Conservation (phyloP, 1,140 invertebrate species). For the Oryctes rhinoceros region DNA sequence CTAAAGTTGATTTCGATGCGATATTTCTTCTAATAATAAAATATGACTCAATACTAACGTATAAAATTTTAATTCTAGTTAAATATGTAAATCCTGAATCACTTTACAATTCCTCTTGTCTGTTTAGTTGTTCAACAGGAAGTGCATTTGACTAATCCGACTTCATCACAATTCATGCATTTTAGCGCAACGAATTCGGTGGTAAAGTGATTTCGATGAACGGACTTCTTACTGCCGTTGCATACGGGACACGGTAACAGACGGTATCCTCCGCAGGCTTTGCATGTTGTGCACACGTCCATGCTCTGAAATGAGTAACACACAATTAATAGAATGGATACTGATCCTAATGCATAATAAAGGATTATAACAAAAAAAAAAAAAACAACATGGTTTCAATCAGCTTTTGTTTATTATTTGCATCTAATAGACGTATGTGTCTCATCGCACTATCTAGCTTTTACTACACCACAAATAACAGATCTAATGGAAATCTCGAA, state of each 20-base stretch:
- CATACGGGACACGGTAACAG: conserved; percentile 89
- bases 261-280: conserved; percentile 89
- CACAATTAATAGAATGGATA: not conserved
- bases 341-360: too few relatives aligned
- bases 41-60: not conserved
- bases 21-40: not conserved
- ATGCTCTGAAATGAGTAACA: conserved; percentile 73
- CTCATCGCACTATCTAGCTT: too few relatives aligned
- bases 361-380: not conserved
- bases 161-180: conserved; percentile 96
- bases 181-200: conserved; percentile 93
- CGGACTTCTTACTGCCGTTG: conserved; percentile 94
- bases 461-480: too few relatives aligned
- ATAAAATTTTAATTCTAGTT: not conserved
- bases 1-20: not conserved
- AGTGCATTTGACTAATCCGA: conserved; percentile 87
- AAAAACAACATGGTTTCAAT: not conserved
- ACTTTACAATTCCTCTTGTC: not conserved
- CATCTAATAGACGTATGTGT: too few relatives aligned
- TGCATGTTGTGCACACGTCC: conserved; percentile 80
- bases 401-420: too few relatives aligned
- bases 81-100: not conserved
- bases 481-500: too few relatives aligned
- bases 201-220: conserved; percentile 92
- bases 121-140: conserved; percentile 66